A percentile compares a stretch with the other conserved stretches of the same genome.
phyloP scores from a whole-genome alignment of 2,113 vertebrate species.

The Eclectus roratus region DNA sequence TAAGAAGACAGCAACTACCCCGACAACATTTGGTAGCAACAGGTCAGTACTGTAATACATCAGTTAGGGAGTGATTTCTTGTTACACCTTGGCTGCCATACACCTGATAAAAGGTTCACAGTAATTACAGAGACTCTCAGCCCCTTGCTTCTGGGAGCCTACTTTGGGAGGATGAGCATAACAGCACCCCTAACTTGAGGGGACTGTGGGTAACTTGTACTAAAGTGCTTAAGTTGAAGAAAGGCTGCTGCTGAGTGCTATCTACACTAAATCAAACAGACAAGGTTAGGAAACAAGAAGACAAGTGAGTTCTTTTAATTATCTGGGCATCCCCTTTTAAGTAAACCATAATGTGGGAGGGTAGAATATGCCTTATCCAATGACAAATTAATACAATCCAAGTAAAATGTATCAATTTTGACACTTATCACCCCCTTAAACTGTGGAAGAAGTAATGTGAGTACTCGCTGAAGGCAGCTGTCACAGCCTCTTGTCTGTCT shows the following conservation, averaged over 20 bases:
- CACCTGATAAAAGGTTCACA: not conserved
- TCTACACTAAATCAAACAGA: not conserved
- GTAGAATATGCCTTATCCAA: not conserved
- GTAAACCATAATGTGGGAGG: not conserved
- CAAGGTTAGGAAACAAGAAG: not conserved
- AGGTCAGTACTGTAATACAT: not conserved
- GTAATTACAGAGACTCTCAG: not conserved
- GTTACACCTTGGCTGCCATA: not conserved
- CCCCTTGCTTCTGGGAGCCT: not conserved
- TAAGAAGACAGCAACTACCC: not conserved
- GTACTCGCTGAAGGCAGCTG: not conserved
- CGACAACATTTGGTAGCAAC: not conserved
- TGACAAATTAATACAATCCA: not conserved
- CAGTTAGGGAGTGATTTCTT: not conserved
- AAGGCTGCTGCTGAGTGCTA: not conserved
- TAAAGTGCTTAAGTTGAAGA: not conserved
- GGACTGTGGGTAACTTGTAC: not conserved
- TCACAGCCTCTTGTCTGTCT: not conserved
- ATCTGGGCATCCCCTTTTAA: not conserved
- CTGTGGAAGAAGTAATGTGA: not conserved
- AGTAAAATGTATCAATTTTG: not conserved
- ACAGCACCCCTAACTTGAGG: not conserved
- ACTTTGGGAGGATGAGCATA: not conserved
- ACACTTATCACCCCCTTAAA: not conserved
- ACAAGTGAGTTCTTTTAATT: not conserved